These are phyloP conservation scores for Isaurus tuberculatus DNA, from an alignment of 92 coral and sea anemone genomes.

Conservation along the genomic window DNA sequence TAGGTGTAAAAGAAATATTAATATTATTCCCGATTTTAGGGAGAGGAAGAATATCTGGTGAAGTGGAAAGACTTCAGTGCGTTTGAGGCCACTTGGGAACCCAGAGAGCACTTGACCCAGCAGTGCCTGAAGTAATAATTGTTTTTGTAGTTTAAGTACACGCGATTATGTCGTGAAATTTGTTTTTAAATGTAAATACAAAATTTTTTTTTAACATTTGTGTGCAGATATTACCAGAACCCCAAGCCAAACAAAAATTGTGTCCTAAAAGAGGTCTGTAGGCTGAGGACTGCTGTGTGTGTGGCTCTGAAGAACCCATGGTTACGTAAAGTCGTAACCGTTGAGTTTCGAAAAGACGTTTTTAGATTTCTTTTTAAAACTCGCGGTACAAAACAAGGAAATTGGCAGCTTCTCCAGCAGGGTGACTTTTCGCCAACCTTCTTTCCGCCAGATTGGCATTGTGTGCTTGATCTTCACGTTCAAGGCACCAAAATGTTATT, in stretches of 20 bases:
- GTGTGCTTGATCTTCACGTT: conserved; percentile 55
- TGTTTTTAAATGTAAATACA: background rate
- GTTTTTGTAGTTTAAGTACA: background rate
- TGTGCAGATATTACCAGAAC: conserved; percentile 46
- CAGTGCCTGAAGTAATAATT: conserved; percentile 58
- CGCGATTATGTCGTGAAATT: conserved; percentile 9
- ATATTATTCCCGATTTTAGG: conserved; percentile 14
- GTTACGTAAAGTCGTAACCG: conserved; percentile 35
- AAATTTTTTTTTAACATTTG: background rate
- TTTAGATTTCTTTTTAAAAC: conserved; percentile 34
- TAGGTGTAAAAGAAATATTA: background rate
- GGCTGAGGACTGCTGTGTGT: conserved; percentile 52
- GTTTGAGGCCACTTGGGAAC: conserved; percentile 68
- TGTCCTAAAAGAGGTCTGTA: conserved; percentile 45
- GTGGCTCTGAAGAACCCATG: conserved; percentile 50
- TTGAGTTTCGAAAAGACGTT: conserved; percentile 60
- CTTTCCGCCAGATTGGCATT: conserved; percentile 50
- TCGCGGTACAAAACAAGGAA: conserved; percentile 34
- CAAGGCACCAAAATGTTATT: conserved; percentile 56
- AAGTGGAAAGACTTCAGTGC: conserved; percentile 60
- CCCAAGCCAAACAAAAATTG: conserved; percentile 54
- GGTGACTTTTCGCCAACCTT: conserved; percentile 19
- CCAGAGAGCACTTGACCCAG: conserved; percentile 55
- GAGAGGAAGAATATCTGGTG: conserved; percentile 61
- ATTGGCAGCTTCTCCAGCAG: conserved; percentile 44